Conservation (phyloP, 2,113 vertebrate species). For the Delphinapterus leucas region DNA sequence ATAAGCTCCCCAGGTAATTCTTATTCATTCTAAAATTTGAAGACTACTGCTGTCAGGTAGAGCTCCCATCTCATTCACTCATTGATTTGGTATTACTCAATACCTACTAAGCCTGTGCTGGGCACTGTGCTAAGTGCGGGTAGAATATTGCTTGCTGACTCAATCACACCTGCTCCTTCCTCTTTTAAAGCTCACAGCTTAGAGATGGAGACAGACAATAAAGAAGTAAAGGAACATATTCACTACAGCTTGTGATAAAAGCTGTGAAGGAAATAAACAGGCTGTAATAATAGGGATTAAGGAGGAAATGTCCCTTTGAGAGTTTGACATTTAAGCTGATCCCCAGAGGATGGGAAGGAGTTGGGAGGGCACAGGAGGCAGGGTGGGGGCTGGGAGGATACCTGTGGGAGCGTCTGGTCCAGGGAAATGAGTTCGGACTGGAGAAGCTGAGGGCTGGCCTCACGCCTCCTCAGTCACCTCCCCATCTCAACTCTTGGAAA, state of each 20-base stretch:
- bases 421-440: not conserved
- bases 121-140: not conserved
- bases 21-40: not conserved
- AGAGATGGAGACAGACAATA: not conserved
- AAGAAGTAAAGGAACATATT: not conserved
- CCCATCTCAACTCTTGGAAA: not conserved
- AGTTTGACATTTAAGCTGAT: not conserved
- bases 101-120: accelerated
- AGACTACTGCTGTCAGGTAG: not conserved
- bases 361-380: not conserved
- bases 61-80: not conserved
- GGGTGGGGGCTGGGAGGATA: no score
- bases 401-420: not conserved
- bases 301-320: not conserved
- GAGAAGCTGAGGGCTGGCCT: not conserved
- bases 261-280: not conserved
- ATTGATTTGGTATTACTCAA: not conserved
- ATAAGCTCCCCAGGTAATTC: not conserved
- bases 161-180: not conserved
- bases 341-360: not conserved
- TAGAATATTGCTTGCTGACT: not conserved
- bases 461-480: not conserved
- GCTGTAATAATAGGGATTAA: not conserved
- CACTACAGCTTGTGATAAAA: not conserved
- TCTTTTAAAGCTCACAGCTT: not conserved